Evolutionary conservation across 2,113 vertebrate genomes (phyloP), one percentile per base, ranked within the genome.

Genomic region (Centrocercus urophasianus): DNA sequence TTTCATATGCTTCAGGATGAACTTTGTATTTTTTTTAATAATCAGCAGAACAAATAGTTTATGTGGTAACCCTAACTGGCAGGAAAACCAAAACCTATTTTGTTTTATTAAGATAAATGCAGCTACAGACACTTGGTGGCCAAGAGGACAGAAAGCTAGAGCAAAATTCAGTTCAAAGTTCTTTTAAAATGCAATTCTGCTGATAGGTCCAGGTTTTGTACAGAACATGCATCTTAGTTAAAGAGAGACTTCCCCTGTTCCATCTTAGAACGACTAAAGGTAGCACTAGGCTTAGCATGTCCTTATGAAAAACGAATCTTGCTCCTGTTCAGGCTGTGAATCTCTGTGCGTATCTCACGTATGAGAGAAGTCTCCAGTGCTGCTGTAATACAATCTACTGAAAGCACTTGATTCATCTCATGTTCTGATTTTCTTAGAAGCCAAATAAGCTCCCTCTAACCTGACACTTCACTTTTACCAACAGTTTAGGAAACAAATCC

Each of bases 91-190:
- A 84, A 30, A 92, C 75, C 73, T 50, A 79, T 91, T 93, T 86
- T 5, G 52, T 86, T 89, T 91, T 87, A 70, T 96, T 78, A 88
- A 63, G 64, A 88, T 66, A 93, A 95, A 94, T 78, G 54, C 27
- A 87, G 34, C 57, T 81, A 83, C 4, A 10, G 95, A 93, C 18
- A 17, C 32, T 81, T 70, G 42, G 64, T 89, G 80, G 69, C 83
- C 77, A 95, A 89, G 36, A 79, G 13, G 21, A 93, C 59, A 90
- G 93, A 96, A 81, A 89, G 45, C 54, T 79, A 87, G 52, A 64
- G 36, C 32, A 95, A 79, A 94, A 38, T 19, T 61, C 42, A 67
- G 47, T 94, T 93, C 64, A 85, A 80, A 77, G 83, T 67, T 77
- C 4, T 88, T 80, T 63, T 27, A 7, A 40, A 88, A 80, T 72